Conservation (phyloP, 2,888 invertebrate genomes). For the Erebia ligea region DNA sequence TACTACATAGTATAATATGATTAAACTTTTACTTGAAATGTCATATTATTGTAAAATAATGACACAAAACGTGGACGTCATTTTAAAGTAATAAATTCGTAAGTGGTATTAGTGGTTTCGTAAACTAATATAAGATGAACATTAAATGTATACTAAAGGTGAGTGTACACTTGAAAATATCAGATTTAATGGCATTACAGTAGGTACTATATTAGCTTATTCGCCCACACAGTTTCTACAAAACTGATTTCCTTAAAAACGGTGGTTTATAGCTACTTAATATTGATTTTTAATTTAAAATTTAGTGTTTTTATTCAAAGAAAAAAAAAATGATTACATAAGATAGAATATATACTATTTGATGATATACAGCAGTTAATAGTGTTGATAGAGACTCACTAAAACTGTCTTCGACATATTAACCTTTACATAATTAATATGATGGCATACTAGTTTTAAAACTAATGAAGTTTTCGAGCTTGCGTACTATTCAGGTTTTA, state of each 20-base stretch:
- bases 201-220: not conserved
- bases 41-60: not conserved
- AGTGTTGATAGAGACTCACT: conserved; percentile 6
- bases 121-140: conserved; percentile 6
- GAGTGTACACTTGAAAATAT: conserved; percentile 14
- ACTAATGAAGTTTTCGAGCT: conserved; percentile 14
- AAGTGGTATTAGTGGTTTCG: conserved; percentile 8
- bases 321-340: no score
- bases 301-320: no score
- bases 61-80: not conserved
- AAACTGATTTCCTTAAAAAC: not conserved
- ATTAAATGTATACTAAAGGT: conserved; percentile 4
- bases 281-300: no score
- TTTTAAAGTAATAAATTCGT: not conserved
- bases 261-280: no score
- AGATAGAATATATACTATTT: no score
- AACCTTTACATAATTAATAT: conserved; percentile 3
- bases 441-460: not conserved
- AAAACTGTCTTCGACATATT: conserved; percentile 6
- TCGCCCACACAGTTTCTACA: not conserved
- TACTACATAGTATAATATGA: no score
- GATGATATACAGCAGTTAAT: no score
- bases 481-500: conserved; percentile 19
- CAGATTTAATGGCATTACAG: conserved; percentile 1
- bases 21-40: conserved; percentile 15